Evolutionary conservation across 1,140 invertebrate species (phyloP).

Genomic region (Lethrus apterus): DNA sequence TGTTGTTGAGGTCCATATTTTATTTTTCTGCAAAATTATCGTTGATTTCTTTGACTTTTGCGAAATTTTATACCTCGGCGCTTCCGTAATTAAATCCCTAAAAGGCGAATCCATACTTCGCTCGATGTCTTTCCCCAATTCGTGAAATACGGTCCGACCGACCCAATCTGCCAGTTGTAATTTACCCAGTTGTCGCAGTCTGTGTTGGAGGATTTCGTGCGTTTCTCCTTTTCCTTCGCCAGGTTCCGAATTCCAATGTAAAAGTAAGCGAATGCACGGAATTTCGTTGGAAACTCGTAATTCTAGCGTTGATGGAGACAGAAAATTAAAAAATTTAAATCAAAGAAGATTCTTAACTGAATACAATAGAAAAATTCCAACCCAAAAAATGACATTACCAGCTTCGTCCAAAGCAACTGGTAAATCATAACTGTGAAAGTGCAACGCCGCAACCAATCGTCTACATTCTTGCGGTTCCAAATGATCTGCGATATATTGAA

Average conservation of each 20-base stretch:
- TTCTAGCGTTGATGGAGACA: constrained; percentile 3
- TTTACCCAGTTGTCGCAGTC: constrained; percentile 50
- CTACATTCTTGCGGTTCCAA: constrained; percentile 48
- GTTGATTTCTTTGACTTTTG: not conserved
- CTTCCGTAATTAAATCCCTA: constrained; percentile 9
- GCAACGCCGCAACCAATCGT: constrained; percentile 47
- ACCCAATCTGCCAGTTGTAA: constrained; percentile 53
- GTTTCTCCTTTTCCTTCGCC: constrained; percentile 47
- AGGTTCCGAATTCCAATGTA: constrained; percentile 49
- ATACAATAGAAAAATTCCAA: too few relatives aligned
- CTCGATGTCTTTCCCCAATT: constrained; percentile 49
- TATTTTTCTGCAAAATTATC: not conserved
- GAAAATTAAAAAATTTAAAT: constrained; percentile 5
- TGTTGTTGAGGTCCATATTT: constrained; percentile 6
- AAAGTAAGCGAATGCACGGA: constrained; percentile 47
- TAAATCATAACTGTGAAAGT: constrained; percentile 46
- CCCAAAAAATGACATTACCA: constrained; percentile 31
- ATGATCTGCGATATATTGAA: constrained; percentile 49
- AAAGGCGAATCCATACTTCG: constrained; percentile 36
- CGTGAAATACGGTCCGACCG: constrained; percentile 48
- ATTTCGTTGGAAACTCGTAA: constrained; percentile 41
- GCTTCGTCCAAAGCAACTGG: constrained; percentile 42
- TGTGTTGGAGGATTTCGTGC: constrained; percentile 45
- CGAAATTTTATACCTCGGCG: constrained; percentile 13
- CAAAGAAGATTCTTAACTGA: too few relatives aligned